phyloP scores from a whole-genome alignment of 2,797 vertebrate genomes.

The Takifugu rubripes region DNA sequence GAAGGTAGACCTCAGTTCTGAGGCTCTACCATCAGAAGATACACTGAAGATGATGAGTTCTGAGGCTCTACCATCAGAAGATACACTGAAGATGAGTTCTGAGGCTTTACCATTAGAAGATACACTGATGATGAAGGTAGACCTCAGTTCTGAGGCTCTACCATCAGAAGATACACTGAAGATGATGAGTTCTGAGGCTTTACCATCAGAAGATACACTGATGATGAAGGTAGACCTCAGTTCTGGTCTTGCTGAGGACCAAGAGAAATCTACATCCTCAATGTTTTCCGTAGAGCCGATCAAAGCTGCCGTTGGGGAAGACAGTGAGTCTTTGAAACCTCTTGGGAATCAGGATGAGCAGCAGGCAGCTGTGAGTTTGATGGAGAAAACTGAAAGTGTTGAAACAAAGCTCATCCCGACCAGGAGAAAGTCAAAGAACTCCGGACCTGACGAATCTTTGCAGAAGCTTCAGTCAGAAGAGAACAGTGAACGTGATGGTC shows the following conservation, averaged over 20 bases:
- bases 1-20: no score
- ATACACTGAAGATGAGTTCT: no score
- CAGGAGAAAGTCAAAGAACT: conserved; percentile 15
- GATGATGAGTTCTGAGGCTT: no score
- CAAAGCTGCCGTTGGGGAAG: conserved; percentile 23
- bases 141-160: neutral
- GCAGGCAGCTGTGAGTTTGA: neutral
- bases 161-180: no score
- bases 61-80: no score
- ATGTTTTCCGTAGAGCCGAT: neutral
- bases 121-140: neutral
- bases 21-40: no score
- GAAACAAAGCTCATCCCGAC: neutral
- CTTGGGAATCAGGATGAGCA: neutral
- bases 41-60: no score
- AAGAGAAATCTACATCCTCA: conserved; percentile 2
- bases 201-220: no score
- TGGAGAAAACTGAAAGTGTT: neutral
- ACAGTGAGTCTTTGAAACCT: conserved; percentile 2
- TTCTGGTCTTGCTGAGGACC: conserved; percentile 9
- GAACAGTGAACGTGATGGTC: neutral
- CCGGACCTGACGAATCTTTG: neutral
- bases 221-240: neutral
- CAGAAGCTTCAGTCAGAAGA: neutral
- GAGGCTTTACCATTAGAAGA: no score